Percentiles rank a stretch among this genome's conserved stretches.
These are phyloP conservation scores for Pachycephala philippinensis DNA, from an alignment of 2,113 vertebrate species.

Conservation along the genomic window DNA sequence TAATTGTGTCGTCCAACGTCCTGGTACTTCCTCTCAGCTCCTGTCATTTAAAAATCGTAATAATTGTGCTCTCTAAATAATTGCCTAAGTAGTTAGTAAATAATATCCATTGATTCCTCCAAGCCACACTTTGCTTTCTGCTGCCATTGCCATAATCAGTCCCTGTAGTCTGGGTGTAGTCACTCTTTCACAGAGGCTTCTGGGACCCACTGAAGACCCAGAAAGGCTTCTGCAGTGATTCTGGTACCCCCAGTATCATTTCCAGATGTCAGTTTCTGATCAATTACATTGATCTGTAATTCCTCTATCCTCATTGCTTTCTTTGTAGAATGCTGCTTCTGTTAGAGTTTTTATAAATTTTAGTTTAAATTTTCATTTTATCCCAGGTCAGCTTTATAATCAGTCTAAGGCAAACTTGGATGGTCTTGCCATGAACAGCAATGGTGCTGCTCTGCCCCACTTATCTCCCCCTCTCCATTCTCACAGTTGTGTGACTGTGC, in stretches of 20 bases:
- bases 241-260: neutral
- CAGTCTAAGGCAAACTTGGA: neutral
- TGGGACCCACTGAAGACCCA: neutral
- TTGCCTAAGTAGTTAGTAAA: neutral
- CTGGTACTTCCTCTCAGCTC: neutral
- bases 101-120: neutral
- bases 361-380: neutral
- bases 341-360: neutral
- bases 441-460: neutral
- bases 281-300: neutral
- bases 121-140: neutral
- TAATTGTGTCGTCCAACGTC: rapidly evolving
- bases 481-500: neutral
- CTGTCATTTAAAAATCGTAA: neutral
- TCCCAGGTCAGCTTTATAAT: neutral
- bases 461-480: neutral
- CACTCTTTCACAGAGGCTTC: neutral
- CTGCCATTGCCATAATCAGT: neutral
- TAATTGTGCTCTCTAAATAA: neutral
- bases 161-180: neutral
- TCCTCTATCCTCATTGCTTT: neutral
- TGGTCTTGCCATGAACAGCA: neutral
- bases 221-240: neutral
- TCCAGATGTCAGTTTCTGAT: neutral
- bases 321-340: neutral